Evolutionary conservation across 2,888 invertebrate species (phyloP).

Genomic region (Camptogramma bilineatum): DNA sequence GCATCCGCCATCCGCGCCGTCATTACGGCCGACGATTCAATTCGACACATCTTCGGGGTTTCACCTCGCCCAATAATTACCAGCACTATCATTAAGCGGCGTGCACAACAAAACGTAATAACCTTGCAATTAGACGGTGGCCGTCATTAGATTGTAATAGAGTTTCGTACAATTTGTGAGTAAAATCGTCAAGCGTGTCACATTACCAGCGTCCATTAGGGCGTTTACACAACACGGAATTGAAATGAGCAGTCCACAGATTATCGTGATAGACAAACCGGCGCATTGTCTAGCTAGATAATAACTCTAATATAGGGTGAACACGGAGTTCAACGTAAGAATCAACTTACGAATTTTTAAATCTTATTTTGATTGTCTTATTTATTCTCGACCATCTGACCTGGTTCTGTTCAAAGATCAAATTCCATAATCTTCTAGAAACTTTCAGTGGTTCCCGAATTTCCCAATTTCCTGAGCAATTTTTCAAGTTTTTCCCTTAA

Average conservation of each 20-base stretch:
- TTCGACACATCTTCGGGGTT: slow-evolving; percentile 84
- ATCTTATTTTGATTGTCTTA: neutral
- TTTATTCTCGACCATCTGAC: too few species aligned
- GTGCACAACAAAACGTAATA: slow-evolving; percentile 83
- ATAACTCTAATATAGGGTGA: slow-evolving; percentile 75
- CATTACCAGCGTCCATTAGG: slow-evolving; percentile 84
- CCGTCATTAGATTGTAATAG: slow-evolving; percentile 85
- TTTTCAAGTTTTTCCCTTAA: too few species aligned
- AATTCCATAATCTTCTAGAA: too few species aligned
- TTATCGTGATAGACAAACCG: slow-evolving; percentile 84
- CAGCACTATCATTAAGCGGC: slow-evolving; percentile 76
- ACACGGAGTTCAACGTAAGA: slow-evolving; percentile 17
- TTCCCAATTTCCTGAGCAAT: too few species aligned
- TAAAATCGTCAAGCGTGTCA: slow-evolving; percentile 86
- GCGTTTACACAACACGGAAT: slow-evolving; percentile 84
- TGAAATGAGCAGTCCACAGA: slow-evolving; percentile 84
- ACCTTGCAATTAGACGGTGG: slow-evolving; percentile 83
- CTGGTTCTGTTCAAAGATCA: too few species aligned
- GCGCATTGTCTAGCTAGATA: slow-evolving; percentile 81
- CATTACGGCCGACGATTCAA: slow-evolving; percentile 75
- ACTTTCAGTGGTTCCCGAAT: too few species aligned
- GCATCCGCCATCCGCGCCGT: slow-evolving; percentile 59
- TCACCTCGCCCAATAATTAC: slow-evolving; percentile 84
- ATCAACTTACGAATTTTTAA: slow-evolving; percentile 3
- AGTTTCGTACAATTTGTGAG: slow-evolving; percentile 86